These are phyloP conservation scores for Heliothis subflexa DNA, from an alignment of 1,140 invertebrate genomes.

Conservation along the genomic window DNA sequence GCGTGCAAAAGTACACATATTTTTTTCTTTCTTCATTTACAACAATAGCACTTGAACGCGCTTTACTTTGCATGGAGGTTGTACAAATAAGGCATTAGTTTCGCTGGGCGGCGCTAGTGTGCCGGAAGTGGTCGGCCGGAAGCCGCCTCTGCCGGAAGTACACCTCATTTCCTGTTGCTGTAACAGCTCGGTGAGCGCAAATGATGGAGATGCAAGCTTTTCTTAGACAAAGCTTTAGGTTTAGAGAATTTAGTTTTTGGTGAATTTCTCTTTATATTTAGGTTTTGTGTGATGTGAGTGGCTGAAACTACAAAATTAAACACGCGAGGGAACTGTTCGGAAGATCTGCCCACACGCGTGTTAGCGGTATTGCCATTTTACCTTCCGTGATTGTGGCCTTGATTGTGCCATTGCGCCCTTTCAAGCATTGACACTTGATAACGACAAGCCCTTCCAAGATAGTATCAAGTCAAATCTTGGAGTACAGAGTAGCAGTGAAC, in stretches of 20 bases:
- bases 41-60: constrained; percentile 1
- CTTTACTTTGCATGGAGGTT: constrained; percentile 10
- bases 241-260: background rate
- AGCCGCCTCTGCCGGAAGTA: constrained; percentile 54
- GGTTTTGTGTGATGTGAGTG: no score
- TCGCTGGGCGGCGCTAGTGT: background rate
- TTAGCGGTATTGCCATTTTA: no score
- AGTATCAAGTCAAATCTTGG: background rate
- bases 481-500: background rate
- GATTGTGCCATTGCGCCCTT: no score
- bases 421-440: no score
- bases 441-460: no score
- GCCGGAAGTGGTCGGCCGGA: constrained; percentile 53
- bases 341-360: no score
- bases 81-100: constrained; percentile 30
- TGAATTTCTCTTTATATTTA: background rate
- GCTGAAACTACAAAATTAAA: no score
- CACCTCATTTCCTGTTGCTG: constrained; percentile 56
- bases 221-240: background rate
- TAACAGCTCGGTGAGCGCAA: constrained; percentile 29
- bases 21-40: background rate
- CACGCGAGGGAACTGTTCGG: no score
- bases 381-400: no score
- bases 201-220: constrained; percentile 13
- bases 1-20: background rate